phyloP scores from a whole-genome alignment of 2,888 invertebrate genomes.

The Caenorhabditis plicata region DNA sequence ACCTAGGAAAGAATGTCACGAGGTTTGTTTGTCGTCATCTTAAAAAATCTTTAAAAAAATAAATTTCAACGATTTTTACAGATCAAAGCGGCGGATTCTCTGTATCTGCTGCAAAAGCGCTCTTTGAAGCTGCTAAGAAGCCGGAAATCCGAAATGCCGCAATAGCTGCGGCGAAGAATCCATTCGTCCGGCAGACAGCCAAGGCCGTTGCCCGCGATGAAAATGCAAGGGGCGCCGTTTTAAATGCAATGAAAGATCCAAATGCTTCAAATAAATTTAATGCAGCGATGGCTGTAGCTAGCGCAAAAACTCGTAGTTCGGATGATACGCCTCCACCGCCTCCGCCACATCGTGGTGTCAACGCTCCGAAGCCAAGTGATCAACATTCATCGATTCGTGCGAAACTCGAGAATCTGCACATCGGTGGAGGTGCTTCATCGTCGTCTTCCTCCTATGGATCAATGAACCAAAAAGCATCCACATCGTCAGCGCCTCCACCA shows the following conservation, averaged over 20 bases:
- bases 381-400: slow-evolving; percentile 21
- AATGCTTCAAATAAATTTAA: slow-evolving; percentile 21
- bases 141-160: slow-evolving; percentile 44
- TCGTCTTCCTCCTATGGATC: background rate
- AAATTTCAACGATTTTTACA: slow-evolving; percentile 8
- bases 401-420: slow-evolving; percentile 25
- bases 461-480: background rate
- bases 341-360: background rate
- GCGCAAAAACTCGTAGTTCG: slow-evolving; percentile 17
- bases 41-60: background rate
- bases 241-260: slow-evolving; percentile 30
- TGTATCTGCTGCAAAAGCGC: slow-evolving; percentile 43
- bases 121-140: slow-evolving; percentile 48
- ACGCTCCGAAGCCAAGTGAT: slow-evolving; percentile 9
- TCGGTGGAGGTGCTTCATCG: slow-evolving; percentile 10
- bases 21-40: slow-evolving; percentile 6
- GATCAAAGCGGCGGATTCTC: slow-evolving; percentile 31
- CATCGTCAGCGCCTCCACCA: slow-evolving; percentile 1
- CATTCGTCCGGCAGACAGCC: slow-evolving; percentile 41
- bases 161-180: slow-evolving; percentile 46
- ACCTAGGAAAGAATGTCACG: slow-evolving; percentile 16
- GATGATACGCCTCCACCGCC: slow-evolving; percentile 17
- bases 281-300: slow-evolving; percentile 23
- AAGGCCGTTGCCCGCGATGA: slow-evolving; percentile 43
- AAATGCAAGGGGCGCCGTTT: slow-evolving; percentile 24